Base-by-base conservation (phyloP, 2,797 vertebrate species). In the Fringilla coelebs region DNA sequence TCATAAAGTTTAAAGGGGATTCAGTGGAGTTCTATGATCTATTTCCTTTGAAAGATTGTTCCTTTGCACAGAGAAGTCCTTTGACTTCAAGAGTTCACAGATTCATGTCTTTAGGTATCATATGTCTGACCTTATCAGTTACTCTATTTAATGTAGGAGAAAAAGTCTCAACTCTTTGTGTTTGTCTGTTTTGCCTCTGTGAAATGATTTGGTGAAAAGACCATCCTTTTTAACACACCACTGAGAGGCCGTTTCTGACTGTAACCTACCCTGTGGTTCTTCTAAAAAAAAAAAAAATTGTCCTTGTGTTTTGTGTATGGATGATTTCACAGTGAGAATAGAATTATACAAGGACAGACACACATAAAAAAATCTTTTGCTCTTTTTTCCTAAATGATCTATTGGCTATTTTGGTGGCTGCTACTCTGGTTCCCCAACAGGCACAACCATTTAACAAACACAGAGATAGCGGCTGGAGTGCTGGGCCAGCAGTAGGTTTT, bases 51-150 rank as follows among this genome's bases (percentile, higher is more conserved):
- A 98, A 98, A 98, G 98, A 98, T 98, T 98, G 98, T 98, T 97
- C 97, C 97, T 98, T 97, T 91, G 98, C 98, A 97, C 98, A 98
- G 98, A 98, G 98, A 98, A 97, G 98, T 98, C 98, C 98, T 99
- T 99, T 98, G 98, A 98, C 98, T 98, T 98, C 98, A 98, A 98
- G 98, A 98, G 98, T 98, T 99, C 99, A 98, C 98, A 98, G 98
- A 98, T 98, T 98, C 98, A 97, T 98, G 98, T 99, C 99, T 99
- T 99, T 98, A 98, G 97, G 98, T 99, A 99, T 99, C 99, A 97
- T 98, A 97, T 99, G 98, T 99, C 99, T 98, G 98, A 98, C 98
- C 98, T 98, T 98, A 98, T 98, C 98, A 98, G 98, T 98, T 98
- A 98, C 98, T 98, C 98, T 98, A 98, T 98, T 98, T 99, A 98